These are phyloP conservation scores for Ciconia boyciana DNA, from an alignment of 2,113 vertebrate genomes.

Conservation along the genomic window DNA sequence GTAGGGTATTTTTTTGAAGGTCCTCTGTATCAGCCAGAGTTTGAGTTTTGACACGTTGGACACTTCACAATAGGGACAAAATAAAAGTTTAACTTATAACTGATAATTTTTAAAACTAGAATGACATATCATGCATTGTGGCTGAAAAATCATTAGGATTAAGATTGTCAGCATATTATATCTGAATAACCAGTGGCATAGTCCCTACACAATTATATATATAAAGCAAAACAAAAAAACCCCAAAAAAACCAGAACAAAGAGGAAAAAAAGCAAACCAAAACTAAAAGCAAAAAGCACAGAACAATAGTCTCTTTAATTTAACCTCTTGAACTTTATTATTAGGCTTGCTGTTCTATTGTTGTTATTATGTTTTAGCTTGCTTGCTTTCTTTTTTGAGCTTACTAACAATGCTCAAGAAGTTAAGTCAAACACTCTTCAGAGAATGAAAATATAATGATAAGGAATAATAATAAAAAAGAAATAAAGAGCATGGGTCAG, in stretches of 20 bases:
- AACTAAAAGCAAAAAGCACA: background rate
- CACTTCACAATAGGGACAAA: background rate
- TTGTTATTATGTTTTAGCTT: background rate
- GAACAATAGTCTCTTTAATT: background rate
- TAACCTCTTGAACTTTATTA: conserved; percentile 33
- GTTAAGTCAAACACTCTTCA: background rate
- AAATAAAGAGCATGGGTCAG: background rate
- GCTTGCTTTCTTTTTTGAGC: background rate
- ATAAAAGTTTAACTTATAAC: background rate
- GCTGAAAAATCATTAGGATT: background rate
- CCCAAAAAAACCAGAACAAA: background rate
- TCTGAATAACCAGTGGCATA: background rate
- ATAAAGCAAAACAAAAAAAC: background rate
- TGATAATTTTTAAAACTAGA: background rate
- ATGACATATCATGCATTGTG: background rate
- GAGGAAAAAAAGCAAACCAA: background rate
- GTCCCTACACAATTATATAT: background rate
- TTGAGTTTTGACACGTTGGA: background rate
- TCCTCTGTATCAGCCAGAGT: background rate
- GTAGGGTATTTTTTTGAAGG: background rate
- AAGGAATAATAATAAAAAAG: background rate
- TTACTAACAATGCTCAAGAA: background rate
- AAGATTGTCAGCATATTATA: background rate
- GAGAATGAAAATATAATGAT: background rate
- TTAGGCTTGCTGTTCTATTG: conserved; percentile 21